Base-by-base conservation (phyloP, 2,113 vertebrate species). In the Bufo gargarizans region DNA sequence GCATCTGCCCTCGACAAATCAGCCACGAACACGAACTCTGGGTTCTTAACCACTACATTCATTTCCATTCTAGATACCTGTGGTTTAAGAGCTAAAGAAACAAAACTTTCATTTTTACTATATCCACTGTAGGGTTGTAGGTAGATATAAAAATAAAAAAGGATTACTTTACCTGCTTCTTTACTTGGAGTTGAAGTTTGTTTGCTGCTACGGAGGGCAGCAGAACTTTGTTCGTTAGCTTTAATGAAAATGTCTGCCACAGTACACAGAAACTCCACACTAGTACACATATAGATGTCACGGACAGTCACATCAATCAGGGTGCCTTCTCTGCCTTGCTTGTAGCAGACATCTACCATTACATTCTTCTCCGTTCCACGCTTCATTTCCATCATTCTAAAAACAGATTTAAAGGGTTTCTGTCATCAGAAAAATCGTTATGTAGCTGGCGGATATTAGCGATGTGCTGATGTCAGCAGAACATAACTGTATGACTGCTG, bases 1-100 rank as follows among this genome's bases (percentile, higher is more conserved):
- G 97, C 97, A 74, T 99, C 97, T 17, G 94, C 96, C 84, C 94
- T 97, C 22, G 97, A 97, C 93, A 99, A 94, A 91, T 99, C 98
- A 0, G 97, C 98, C 91, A 99, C 98, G 91, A 99, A 99, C 16
- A 99, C 97, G 50, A 99, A 96, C 92, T 99, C 97, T 0, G 98
- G 97, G 91, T 99, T 98, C 93, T 95, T 96, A 92, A 99, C 94
- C 61, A 95, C 3, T 72, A 98, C 90, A 76, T 96, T 97, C 63
- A 98, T 93, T 93, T 98, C 97, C 43, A 94, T 95, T 55, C 96
- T 97, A 59, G 95, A 93, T 53, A 92, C 82, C 12, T 93, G 89
- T 76, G 95, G 93, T 87, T 91, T 33, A 87, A 95, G 71, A 79
- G 88, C 96, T 96, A 91, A 84, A 91, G 90, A 86, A 89, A 87